Evolutionary conservation across 2,888 invertebrate genomes (phyloP).

Genomic region (Limnephilus rhombicus): DNA sequence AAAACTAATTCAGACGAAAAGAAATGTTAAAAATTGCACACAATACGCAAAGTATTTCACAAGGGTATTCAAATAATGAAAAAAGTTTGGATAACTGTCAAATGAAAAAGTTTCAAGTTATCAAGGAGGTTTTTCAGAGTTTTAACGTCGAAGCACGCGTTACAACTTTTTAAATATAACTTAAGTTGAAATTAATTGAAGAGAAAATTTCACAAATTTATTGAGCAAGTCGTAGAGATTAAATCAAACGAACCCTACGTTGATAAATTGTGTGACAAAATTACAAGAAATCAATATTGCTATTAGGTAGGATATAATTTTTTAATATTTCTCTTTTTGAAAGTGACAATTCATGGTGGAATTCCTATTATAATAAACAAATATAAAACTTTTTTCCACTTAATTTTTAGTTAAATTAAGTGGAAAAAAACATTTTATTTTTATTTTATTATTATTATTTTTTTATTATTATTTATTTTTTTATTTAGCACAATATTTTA

Average conservation of each 20-base stretch:
- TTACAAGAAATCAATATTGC: no score
- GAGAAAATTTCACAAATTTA: not conserved
- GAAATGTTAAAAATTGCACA: not conserved
- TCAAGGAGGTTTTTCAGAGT: not conserved
- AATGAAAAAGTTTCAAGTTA: not conserved
- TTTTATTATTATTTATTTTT: no score
- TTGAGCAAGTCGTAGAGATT: not conserved
- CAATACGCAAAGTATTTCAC: not conserved
- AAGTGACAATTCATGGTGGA: no score
- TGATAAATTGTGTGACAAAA: no score
- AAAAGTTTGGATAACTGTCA: not conserved
- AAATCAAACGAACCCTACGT: not conserved
- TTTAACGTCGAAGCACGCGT: not conserved
- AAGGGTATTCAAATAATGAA: not conserved
- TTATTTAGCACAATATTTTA: no score
- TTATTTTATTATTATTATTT: no score
- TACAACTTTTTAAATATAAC: not conserved
- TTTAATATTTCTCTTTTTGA: no score
- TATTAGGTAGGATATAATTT: no score
- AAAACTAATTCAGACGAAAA: not conserved
- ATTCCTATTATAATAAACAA: no score
- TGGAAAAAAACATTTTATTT: no score
- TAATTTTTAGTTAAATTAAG: no score
- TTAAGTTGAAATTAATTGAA: not conserved
- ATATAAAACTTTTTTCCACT: no score